Conservation (phyloP, 2,113 vertebrate species). For the Chroicocephalus ridibundus region DNA sequence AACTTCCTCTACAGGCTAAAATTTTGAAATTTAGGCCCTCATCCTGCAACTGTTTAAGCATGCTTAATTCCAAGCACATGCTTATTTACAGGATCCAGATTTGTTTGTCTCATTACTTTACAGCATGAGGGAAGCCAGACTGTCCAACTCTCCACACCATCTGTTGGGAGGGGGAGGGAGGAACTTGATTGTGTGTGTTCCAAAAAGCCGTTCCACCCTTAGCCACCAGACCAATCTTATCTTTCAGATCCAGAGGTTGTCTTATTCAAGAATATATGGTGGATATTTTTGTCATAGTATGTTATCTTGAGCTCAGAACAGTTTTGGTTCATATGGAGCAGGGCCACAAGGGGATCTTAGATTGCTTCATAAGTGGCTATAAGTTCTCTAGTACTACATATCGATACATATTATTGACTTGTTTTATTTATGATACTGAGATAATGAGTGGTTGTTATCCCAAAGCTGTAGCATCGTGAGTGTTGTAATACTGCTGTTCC, state of each 20-base stretch:
- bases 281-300: neutral
- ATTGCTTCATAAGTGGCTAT: neutral
- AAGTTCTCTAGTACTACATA: neutral
- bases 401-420: neutral
- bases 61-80: conserved; percentile 43
- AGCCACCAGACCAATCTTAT: neutral
- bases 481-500: neutral
- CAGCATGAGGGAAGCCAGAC: conserved; percentile 39
- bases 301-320: neutral
- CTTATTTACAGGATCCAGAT: conserved; percentile 57
- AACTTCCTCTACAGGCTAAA: neutral
- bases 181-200: neutral
- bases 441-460: neutral
- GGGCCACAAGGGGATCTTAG: neutral
- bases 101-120: conserved; percentile 64
- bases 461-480: neutral
- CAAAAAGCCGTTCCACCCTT: conserved; percentile 8
- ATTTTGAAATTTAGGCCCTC: neutral
- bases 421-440: neutral
- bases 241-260: neutral
- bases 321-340: neutral
- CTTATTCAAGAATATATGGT: neutral
- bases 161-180: conserved; percentile 17
- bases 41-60: conserved; percentile 7
- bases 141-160: conserved; percentile 24